A percentile compares a stretch with the other conserved stretches of the same genome.
Evolutionary conservation across 1,140 invertebrate genomes (phyloP).

Genomic region (Euborellia annulipes): DNA sequence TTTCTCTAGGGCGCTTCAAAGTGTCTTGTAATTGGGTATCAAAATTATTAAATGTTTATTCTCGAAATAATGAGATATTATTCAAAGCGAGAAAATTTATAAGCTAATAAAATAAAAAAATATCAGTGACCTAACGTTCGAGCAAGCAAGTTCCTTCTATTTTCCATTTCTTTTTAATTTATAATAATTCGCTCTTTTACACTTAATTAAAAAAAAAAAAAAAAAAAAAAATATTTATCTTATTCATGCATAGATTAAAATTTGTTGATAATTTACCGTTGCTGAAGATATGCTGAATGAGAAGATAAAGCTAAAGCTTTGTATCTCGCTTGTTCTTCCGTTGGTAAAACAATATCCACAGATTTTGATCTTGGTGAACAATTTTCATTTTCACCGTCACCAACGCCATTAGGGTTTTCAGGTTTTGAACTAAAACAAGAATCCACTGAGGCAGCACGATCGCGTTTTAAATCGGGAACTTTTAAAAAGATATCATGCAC

Average conservation of each 20-base stretch:
- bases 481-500: slow-evolving; percentile 61
- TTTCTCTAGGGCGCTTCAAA: too few species aligned
- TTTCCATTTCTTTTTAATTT: too few species aligned
- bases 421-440: slow-evolving; percentile 54
- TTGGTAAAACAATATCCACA: slow-evolving; percentile 79
- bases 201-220: too few species aligned
- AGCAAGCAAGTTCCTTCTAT: too few species aligned
- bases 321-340: slow-evolving; percentile 66
- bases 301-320: slow-evolving; percentile 40
- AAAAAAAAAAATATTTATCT: too few species aligned
- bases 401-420: slow-evolving; percentile 43
- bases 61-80: too few species aligned
- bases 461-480: slow-evolving; percentile 63
- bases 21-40: too few species aligned
- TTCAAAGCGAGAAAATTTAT: too few species aligned
- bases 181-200: too few species aligned
- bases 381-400: slow-evolving; percentile 37
- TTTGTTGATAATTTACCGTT: not conserved
- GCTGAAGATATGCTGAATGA: not conserved
- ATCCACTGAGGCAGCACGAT: slow-evolving; percentile 69
- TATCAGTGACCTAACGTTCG: too few species aligned
- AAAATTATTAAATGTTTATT: too few species aligned
- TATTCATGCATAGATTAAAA: slow-evolving; percentile 9
- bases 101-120: too few species aligned
- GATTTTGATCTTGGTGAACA: slow-evolving; percentile 66